Evolutionary conservation across 2,113 vertebrate species (phyloP), one percentile per base, ranked within the genome.

Genomic region (Barnardius zonarius): DNA sequence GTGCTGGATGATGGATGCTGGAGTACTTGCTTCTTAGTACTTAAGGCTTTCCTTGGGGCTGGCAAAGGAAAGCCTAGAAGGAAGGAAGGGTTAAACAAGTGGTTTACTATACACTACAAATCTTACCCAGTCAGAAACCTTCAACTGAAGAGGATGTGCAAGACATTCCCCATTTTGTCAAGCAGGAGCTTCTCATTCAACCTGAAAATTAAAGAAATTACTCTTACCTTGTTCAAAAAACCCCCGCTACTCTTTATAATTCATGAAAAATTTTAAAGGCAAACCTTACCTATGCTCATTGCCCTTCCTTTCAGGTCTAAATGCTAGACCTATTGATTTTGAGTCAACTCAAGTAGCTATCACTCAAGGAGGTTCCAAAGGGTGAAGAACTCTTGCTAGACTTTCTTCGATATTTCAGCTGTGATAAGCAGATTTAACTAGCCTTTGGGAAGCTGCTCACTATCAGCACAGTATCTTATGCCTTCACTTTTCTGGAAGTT

Each of bases 161-260:
- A 98, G 98, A 98, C 98, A 99, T 98, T 98, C 98, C 98, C 98
- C 98, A 97, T 98, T 97, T 98, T 98, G 98, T 97, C 98, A 98
- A 97, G 98, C 97, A 98, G 98, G 98, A 98, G 97, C 98, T 98
- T 98, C 98, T 98, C 98, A 98, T 98, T 98, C 98, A 98, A 99
- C 99, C 99, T 99, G 99, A 97, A 99, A 99, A 99, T 99, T 97
- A 99, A 99, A 99, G 98, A 99, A 98, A 99, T 99, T 99, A 99
- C 98, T 99, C 99, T 99, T 99, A 99, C 98, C 99, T 98, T 97
- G 96, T 97, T 97, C 97, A 97, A 98, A 98, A 97, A 97, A 78
- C 97, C 97, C 95, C 97, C 95, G 77, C 96, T 97, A 98, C 98
- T 98, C 98, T 98, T 96, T 94, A 87, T 98, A 98, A 98, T 98